Base-by-base conservation (phyloP, 2,888 invertebrate genomes). In the Amblyteles armatorius region DNA sequence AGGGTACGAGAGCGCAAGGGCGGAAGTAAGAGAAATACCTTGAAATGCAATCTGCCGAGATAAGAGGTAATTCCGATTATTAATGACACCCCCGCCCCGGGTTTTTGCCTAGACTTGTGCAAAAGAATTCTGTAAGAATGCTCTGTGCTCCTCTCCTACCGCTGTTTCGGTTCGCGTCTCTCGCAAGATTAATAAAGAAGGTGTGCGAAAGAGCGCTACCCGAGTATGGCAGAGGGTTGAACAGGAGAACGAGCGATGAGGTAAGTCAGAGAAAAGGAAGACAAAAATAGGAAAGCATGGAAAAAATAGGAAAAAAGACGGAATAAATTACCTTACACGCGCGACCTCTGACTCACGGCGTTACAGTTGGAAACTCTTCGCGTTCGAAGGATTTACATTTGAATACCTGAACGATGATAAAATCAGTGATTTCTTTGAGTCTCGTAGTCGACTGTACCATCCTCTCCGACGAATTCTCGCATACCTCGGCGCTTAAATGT, bases 11-110 rank as follows among this genome's bases (percentile, higher is more conserved):
- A 44, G 68, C 67, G 74, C 63, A 60, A 63, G 52, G 65, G 76
- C 71, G 79, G 50, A 80, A 84, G 79, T 72, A 68, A 72, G 72
- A 68, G 77, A 69, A 79, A 79, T 72, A 68, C 80, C 83, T 81
- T 68, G 79, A 83, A 73, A 83, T 74, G 87, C 84, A 87, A 90
- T 88, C 84, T 86, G 84, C 84, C 76, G 74, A 85, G 87, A 88
- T 88, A 86, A 89, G 87, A 86, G 88, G 88, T 89, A 90, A 90
- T 89, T 90, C 87, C 87, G 88, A 89, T 91, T 91, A 91, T 89
- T 89, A 90, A 91, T 90, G 88, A 89, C 85, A 82, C 88, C 73
- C 85, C 88, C 87, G 84, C 73, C 81, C 16, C 22, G 19, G 26
- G 19, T n/a, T 29, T 16, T 55, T 48, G 22, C 48, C 36, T 55